A percentile compares a stretch with the other conserved stretches of the same genome.
Conservation (phyloP, 2,113 vertebrate genomes). For the Leptodactylus fuscus region DNA sequence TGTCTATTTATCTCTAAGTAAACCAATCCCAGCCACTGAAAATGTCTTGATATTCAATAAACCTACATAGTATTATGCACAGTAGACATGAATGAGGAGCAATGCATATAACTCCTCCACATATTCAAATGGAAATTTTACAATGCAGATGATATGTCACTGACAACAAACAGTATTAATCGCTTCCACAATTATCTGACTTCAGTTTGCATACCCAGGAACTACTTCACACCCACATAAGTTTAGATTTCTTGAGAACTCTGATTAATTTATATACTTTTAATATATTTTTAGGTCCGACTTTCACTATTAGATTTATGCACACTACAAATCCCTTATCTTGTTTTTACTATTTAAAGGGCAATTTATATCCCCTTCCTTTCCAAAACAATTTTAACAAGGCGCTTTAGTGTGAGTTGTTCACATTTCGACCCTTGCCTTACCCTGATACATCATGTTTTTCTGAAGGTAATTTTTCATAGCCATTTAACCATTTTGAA, state of each 20-base stretch:
- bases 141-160: background rate
- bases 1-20: too few species aligned
- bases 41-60: too few species aligned
- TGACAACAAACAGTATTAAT: constrained; percentile 16
- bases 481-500: too few species aligned
- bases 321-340: constrained; percentile 24
- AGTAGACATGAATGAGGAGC: background rate
- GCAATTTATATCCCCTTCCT: constrained; percentile 26
- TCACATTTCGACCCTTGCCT: constrained; percentile 1
- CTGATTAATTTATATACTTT: constrained; percentile 38
- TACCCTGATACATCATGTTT: constrained; percentile 15
- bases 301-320: constrained; percentile 50
- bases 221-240: constrained; percentile 48
- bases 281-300: constrained; percentile 15
- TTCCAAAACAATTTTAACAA: constrained; percentile 26
- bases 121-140: background rate
- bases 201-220: constrained; percentile 30
- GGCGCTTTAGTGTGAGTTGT: constrained; percentile 8
- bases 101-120: background rate
- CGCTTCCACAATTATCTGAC: constrained; percentile 17
- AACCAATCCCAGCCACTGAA: too few species aligned
- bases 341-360: constrained; percentile 41
- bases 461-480: constrained; percentile 21
- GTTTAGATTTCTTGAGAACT: constrained; percentile 52
- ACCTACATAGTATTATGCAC: background rate